Conservation (phyloP, 2,797 vertebrate genomes). For the Notoglanidium macrostoma region DNA sequence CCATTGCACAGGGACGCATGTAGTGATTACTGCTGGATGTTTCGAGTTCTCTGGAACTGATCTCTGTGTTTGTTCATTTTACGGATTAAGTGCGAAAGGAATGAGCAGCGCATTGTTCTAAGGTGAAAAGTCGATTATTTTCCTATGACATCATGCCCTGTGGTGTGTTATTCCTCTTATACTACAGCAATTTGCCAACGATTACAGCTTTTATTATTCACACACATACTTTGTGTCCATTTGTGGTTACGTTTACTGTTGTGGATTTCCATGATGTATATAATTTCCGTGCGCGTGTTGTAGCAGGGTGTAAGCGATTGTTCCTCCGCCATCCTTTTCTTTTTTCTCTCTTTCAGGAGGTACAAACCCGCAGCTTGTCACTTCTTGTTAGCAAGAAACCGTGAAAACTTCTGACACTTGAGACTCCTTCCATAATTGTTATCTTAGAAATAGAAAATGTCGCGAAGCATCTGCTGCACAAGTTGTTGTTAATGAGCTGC, state of each 20-base stretch:
- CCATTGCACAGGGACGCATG: neutral
- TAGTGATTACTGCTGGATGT: slow-evolving; percentile 6
- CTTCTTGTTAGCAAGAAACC: neutral
- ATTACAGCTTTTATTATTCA: neutral
- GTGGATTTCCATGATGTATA: neutral
- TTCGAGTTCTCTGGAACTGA: neutral
- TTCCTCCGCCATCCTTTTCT: neutral
- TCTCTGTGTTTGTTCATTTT: neutral
- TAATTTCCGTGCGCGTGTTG: neutral
- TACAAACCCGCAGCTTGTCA: neutral
- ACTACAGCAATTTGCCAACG: neutral
- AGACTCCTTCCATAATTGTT: neutral
- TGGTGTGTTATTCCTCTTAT: neutral
- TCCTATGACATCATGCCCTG: neutral
- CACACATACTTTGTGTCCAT: neutral
- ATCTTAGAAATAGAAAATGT: neutral
- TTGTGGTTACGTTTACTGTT: neutral
- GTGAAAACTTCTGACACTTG: neutral
- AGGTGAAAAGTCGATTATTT: neutral
- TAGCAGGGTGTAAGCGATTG: neutral
- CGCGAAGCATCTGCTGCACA: too few relatives aligned
- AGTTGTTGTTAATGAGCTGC: too few relatives aligned
- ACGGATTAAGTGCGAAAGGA: neutral
- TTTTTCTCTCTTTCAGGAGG: neutral
- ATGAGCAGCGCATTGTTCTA: neutral